phyloP scores from a whole-genome alignment of 2,888 invertebrate genomes.

The Phytoseiulus persimilis region DNA sequence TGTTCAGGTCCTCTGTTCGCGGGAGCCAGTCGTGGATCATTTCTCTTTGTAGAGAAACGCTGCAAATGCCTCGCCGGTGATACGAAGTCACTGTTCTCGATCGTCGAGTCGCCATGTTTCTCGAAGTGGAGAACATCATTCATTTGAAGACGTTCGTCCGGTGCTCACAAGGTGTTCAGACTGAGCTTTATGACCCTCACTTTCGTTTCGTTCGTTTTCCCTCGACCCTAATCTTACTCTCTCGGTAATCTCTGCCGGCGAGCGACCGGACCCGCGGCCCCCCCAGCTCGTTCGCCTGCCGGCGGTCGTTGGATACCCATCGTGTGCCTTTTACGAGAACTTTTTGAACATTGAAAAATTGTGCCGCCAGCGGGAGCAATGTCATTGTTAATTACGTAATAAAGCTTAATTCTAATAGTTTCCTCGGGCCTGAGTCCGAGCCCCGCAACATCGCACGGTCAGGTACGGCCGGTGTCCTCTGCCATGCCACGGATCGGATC shows the following conservation, averaged over 20 bases:
- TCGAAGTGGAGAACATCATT: not conserved
- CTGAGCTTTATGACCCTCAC: not conserved
- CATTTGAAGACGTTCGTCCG: not conserved
- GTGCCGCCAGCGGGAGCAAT: not conserved
- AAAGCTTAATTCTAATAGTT: slow-evolving; percentile 5
- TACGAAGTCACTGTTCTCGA: no score
- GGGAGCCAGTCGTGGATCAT: no score
- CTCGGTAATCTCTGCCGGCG: not conserved
- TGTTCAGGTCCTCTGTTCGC: no score
- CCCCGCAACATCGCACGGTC: not conserved
- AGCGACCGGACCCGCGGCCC: not conserved
- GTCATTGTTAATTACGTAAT: not conserved
- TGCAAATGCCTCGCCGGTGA: no score
- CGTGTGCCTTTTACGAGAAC: not conserved
- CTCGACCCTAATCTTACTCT: not conserved
- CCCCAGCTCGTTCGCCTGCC: not conserved
- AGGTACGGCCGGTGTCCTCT: not conserved
- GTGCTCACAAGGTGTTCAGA: not conserved
- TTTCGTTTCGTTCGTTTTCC: not conserved
- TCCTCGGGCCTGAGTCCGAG: not conserved
- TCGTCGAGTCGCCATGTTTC: not conserved
- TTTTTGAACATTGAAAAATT: not conserved
- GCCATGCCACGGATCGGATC: not conserved
- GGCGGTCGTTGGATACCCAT: not conserved
- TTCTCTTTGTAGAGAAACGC: no score